Percentiles rank a stretch among this genome's conserved stretches.
Conservation (phyloP, 2,113 vertebrate genomes). For the Chauna torquata region DNA sequence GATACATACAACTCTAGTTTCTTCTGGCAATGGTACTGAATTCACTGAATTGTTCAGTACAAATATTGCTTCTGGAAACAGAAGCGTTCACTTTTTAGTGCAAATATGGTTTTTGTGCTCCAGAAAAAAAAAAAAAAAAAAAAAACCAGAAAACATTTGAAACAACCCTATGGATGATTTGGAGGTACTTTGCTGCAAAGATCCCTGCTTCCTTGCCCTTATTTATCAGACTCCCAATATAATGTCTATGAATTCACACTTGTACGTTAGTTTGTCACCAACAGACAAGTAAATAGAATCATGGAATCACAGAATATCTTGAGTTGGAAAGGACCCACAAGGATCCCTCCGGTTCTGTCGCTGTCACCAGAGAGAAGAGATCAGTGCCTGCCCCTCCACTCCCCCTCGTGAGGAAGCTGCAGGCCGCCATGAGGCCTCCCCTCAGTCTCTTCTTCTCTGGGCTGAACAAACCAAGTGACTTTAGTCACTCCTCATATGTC, state of each 20-base stretch:
- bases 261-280: neutral
- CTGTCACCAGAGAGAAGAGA: too few species aligned
- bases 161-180: neutral
- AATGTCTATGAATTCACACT: neutral
- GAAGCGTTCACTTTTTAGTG: neutral
- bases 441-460: too few species aligned
- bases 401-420: too few species aligned
- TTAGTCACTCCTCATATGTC: too few species aligned
- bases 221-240: neutral
- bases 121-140: neutral
- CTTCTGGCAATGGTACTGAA: neutral
- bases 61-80: neutral
- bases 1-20: neutral
- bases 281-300: neutral
- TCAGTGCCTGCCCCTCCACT: too few species aligned
- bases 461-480: too few species aligned
- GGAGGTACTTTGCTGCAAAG: neutral
- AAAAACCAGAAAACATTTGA: neutral
- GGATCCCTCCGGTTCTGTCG: too few species aligned
- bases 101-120: neutral
- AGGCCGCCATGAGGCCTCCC: too few species aligned
- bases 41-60: neutral
- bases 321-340: too few species aligned
- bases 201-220: neutral
- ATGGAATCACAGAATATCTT: too few species aligned